Evolutionary conservation across 2,797 vertebrate genomes (phyloP).

Genomic region (Typhlichthys eigenmanni): DNA sequence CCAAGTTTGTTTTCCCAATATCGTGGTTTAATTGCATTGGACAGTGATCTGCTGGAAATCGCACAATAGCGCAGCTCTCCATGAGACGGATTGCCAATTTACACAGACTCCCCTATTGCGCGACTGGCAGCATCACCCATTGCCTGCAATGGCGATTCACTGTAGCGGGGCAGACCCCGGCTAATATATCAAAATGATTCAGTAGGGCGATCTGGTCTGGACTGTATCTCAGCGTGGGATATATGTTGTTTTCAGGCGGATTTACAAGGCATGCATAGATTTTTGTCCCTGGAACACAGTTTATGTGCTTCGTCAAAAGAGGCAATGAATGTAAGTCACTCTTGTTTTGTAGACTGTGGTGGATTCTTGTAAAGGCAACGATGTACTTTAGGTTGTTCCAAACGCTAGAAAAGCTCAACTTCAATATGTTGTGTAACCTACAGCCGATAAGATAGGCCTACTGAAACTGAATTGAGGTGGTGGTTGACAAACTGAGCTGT

Average conservation of each 20-base stretch:
- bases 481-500: slow-evolving; percentile 55
- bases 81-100: slow-evolving; percentile 31
- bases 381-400: slow-evolving; percentile 54
- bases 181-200: slow-evolving; percentile 62
- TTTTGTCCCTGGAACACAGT: slow-evolving; percentile 42
- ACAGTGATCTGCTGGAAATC: not conserved
- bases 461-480: not conserved
- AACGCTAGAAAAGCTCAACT: not conserved
- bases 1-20: not conserved
- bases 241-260: slow-evolving; percentile 37
- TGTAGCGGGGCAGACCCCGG: slow-evolving; percentile 53
- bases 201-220: slow-evolving; percentile 55
- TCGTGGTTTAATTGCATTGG: slow-evolving; percentile 7
- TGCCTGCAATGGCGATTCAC: slow-evolving; percentile 77
- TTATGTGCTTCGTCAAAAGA: slow-evolving; percentile 45
- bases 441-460: too few species aligned
- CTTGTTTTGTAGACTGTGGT: slow-evolving; percentile 69
- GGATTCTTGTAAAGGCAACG: slow-evolving; percentile 55
- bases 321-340: slow-evolving; percentile 77
- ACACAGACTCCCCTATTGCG: slow-evolving; percentile 61
- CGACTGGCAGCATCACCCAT: slow-evolving; percentile 68
- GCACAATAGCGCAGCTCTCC: slow-evolving; percentile 17
- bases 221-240: slow-evolving; percentile 38
- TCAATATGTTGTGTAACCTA: too few species aligned
- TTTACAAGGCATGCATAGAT: slow-evolving; percentile 35